These are phyloP conservation scores for Myanophis thanlyinensis DNA, from an alignment of 2,113 vertebrate species.

Conservation along the genomic window DNA sequence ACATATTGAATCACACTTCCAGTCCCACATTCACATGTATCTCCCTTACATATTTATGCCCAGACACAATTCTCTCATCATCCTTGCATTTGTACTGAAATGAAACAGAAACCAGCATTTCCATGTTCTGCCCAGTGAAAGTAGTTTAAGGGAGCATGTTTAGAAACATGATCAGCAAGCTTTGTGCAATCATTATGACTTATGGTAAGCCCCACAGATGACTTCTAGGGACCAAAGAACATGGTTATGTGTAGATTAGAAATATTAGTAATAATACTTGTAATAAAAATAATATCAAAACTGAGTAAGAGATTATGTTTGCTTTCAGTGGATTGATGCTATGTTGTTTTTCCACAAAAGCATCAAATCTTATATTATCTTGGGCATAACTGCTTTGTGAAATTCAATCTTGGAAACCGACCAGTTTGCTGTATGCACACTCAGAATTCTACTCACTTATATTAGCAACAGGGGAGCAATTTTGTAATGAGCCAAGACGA, in stretches of 20 bases:
- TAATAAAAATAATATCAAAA: neutral
- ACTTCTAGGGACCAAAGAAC: neutral
- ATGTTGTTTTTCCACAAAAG: neutral
- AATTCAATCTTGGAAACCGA: slow-evolving; percentile 23
- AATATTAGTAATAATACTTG: neutral
- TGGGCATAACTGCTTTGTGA: neutral
- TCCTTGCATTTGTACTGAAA: neutral
- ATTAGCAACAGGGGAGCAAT: slow-evolving; percentile 38
- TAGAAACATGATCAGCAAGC: neutral
- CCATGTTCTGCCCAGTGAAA: neutral
- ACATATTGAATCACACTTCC: neutral
- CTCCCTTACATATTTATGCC: neutral
- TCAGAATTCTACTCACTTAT: slow-evolving; percentile 14
- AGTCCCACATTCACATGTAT: neutral
- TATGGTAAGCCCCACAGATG: neutral
- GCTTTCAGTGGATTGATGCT: neutral
- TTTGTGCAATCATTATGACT: neutral
- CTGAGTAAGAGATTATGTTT: neutral
- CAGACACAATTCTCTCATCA: neutral
- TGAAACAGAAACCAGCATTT: neutral
- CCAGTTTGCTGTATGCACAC: neutral
- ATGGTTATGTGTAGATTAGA: neutral
- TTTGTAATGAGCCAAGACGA: slow-evolving; percentile 8
- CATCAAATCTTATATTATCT: slow-evolving; percentile 4
- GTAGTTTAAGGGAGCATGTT: neutral